A percentile compares a stretch with the other conserved stretches of the same genome.
These are phyloP conservation scores for Thamnophis sirtalis DNA, from an alignment of 2,113 vertebrate genomes.

Conservation along the genomic window DNA sequence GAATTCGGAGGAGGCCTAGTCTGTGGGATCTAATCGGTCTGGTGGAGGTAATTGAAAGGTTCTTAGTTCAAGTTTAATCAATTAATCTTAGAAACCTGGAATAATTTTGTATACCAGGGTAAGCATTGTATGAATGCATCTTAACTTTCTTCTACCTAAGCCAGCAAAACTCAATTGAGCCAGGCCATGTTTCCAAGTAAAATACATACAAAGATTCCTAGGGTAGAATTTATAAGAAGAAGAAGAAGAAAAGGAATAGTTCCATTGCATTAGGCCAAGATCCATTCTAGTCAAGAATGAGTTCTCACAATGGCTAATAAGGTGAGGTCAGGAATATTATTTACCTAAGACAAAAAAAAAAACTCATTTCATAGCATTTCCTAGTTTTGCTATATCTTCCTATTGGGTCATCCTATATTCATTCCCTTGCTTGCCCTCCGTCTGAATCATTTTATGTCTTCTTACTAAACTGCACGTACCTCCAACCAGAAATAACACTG, in stretches of 20 bases:
- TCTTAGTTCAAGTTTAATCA: neutral
- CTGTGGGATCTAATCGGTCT: too few species aligned
- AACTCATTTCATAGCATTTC: neutral
- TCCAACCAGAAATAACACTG: neutral
- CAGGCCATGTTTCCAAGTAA: neutral
- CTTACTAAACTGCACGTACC: neutral
- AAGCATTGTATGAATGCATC: neutral
- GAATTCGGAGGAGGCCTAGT: too few species aligned
- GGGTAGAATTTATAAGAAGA: neutral
- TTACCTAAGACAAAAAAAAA: neutral
- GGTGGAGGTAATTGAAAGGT: too few species aligned
- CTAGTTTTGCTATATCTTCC: neutral
- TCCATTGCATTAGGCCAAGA: neutral
- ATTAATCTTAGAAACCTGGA: neutral
- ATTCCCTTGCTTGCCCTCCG: neutral
- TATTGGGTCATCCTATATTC: neutral
- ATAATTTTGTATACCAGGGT: neutral
- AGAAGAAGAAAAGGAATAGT: neutral
- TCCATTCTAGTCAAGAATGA: neutral
- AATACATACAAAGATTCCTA: neutral
- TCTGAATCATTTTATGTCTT: neutral
- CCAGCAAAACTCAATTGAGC: neutral
- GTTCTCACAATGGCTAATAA: neutral
- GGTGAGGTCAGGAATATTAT: neutral
- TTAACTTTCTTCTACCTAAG: neutral